Conservation (phyloP, 2,797 vertebrate species). For the Gila robusta region DNA sequence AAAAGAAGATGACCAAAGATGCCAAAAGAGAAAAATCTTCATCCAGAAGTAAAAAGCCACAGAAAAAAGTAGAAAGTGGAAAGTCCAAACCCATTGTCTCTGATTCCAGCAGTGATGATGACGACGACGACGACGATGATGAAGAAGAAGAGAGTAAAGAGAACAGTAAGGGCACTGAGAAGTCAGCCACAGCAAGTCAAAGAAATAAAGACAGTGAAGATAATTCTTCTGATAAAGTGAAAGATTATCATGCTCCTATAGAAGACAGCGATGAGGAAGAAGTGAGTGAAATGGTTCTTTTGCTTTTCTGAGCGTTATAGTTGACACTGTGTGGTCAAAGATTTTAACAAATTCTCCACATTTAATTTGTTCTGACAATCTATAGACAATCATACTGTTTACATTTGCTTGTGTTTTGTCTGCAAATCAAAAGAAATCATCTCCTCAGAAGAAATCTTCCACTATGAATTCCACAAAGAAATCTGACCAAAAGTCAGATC, state of each 20-base stretch:
- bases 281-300: constrained; percentile 34
- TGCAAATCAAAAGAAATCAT: constrained; percentile 56
- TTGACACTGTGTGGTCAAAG: background rate
- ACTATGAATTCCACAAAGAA: constrained; percentile 67
- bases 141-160: constrained; percentile 67
- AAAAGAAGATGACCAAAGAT: constrained; percentile 72
- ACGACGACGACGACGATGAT: constrained; percentile 83
- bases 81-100: constrained; percentile 94
- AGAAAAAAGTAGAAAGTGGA: constrained; percentile 67
- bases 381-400: background rate
- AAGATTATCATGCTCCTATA: constrained; percentile 64
- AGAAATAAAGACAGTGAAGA: constrained; percentile 53
- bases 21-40: constrained; percentile 82
- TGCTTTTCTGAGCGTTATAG: background rate
- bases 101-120: constrained; percentile 92
- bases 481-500: constrained; percentile 56
- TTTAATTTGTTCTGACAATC: background rate
- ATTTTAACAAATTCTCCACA: background rate
- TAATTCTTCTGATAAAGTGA: constrained; percentile 58
- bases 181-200: constrained; percentile 42
- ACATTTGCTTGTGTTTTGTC: background rate
- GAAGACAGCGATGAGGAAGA: constrained; percentile 52
- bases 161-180: constrained; percentile 69
- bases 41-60: constrained; percentile 75
- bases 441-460: constrained; percentile 65